Percentiles rank a stretch among this genome's conserved stretches.
Conservation (phyloP, 2,113 vertebrate species). For the Psilopsiagon aymara region DNA sequence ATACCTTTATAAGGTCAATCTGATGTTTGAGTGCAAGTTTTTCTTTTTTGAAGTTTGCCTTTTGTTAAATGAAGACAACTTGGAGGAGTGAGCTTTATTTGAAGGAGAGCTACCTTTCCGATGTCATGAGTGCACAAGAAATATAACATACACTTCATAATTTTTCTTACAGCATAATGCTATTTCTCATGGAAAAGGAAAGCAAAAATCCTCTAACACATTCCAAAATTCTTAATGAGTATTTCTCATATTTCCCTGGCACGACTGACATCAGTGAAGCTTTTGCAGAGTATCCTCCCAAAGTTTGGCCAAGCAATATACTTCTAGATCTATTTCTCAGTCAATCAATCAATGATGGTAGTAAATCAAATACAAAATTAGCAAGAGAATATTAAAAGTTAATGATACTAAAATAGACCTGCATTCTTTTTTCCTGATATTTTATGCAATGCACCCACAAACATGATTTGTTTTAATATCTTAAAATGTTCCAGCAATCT, state of each 20-base stretch:
- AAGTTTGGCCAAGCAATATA: background rate
- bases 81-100: background rate
- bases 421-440: background rate
- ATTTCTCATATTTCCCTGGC: background rate
- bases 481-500: background rate
- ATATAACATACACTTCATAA: background rate
- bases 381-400: background rate
- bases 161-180: background rate
- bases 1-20: slow-evolving; percentile 47
- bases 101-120: background rate
- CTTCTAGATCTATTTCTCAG: background rate
- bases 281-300: background rate
- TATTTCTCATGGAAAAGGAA: background rate
- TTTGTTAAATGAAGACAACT: background rate
- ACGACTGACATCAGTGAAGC: background rate
- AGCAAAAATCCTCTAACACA: background rate
- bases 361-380: background rate
- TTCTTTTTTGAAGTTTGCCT: background rate
- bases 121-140: background rate
- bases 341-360: background rate
- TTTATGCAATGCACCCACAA: background rate
- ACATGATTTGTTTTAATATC: background rate
- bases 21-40: background rate
- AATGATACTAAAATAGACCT: background rate
- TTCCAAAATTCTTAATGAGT: background rate